phyloP scores from a whole-genome alignment of 2,797 vertebrate genomes.

The Crax fasciolata region DNA sequence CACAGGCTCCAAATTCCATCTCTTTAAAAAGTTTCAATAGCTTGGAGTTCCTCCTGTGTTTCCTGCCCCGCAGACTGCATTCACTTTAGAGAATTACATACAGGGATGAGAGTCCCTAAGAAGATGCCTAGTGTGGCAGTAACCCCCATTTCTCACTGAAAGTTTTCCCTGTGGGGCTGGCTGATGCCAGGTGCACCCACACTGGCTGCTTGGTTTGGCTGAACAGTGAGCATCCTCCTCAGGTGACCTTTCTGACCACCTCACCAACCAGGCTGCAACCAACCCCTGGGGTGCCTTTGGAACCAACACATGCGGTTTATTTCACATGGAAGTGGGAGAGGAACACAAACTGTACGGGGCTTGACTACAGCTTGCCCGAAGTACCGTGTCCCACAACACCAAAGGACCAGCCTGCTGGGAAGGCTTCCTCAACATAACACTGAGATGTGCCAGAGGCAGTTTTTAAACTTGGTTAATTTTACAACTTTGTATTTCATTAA shows the following conservation, averaged over 20 bases:
- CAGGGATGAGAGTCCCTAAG: neutral
- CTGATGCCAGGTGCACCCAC: neutral
- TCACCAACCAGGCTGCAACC: neutral
- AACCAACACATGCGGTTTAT: rapidly evolving
- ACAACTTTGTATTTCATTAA: neutral
- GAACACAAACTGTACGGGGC: neutral
- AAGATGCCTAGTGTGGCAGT: neutral
- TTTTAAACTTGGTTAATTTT: neutral
- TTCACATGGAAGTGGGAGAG: neutral
- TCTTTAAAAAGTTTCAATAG: neutral
- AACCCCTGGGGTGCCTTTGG: rapidly evolving
- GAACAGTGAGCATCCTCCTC: neutral
- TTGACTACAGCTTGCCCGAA: neutral
- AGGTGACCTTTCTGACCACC: neutral
- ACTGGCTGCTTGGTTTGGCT: neutral
- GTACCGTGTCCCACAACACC: rapidly evolving
- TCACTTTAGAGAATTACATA: neutral
- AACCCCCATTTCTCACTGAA: neutral
- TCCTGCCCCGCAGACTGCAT: neutral
- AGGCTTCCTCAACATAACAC: neutral
- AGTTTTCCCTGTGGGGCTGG: neutral
- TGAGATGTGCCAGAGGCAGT: neutral
- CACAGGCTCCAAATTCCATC: neutral
- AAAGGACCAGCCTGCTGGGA: neutral
- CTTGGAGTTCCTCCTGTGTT: neutral